These are phyloP conservation scores for Tokudaia muenninki DNA, from an alignment of 2,797 vertebrate species.

Conservation along the genomic window DNA sequence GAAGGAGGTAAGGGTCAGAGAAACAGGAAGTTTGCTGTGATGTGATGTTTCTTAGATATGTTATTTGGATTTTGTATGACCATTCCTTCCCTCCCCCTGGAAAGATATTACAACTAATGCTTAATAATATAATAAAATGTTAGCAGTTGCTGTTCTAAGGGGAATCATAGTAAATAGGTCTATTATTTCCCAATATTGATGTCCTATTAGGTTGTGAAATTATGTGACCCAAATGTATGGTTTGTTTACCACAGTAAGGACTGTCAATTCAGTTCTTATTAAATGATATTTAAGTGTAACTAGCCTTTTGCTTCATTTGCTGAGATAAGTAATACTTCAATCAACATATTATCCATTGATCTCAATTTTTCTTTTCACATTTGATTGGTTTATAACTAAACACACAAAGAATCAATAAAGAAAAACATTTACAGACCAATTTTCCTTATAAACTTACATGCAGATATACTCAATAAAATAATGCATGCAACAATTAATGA, in stretches of 20 bases:
- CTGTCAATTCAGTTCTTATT: constrained; percentile 18
- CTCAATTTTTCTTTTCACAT: not conserved
- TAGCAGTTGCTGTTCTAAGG: not conserved
- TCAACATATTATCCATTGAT: not conserved
- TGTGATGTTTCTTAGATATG: not conserved
- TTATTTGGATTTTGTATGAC: not conserved
- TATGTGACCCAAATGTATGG: not conserved
- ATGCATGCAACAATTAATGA: not conserved
- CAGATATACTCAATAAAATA: not conserved
- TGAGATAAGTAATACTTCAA: not conserved
- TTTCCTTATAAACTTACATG: not conserved
- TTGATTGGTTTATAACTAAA: not conserved
- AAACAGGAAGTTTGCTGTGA: not conserved
- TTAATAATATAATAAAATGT: constrained; percentile 5
- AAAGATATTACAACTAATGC: not conserved
- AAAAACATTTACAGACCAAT: not conserved
- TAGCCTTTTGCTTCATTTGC: not conserved
- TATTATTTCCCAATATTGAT: not conserved
- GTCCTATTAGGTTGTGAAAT: not conserved
- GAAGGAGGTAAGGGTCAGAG: not conserved
- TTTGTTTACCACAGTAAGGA: not conserved
- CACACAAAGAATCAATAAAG: not conserved
- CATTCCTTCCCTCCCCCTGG: not conserved
- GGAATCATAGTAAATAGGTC: not conserved
- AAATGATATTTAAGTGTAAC: not conserved